Evolutionary conservation across 2,797 vertebrate genomes (phyloP).

Genomic region (Falco biarmicus): DNA sequence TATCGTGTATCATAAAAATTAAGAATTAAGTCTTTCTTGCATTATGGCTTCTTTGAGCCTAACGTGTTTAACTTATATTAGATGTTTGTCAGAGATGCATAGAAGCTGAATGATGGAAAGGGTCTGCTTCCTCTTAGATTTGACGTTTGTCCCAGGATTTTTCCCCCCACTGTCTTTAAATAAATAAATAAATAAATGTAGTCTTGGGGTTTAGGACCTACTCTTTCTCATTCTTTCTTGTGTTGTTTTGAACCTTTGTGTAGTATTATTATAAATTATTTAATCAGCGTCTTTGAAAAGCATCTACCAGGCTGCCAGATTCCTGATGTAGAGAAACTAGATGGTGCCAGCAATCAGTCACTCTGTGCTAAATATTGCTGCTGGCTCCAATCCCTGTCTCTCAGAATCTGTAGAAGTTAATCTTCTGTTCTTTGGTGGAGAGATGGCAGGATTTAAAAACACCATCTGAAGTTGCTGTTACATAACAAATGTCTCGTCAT

Average conservation of each 20-base stretch:
- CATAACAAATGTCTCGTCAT: conserved; percentile 5
- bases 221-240: neutral
- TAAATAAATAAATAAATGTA: too few species aligned
- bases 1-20: neutral
- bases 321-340: conserved; percentile 9
- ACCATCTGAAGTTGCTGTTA: conserved; percentile 24
- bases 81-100: neutral
- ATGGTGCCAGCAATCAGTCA: conserved; percentile 64
- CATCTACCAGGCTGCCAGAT: conserved; percentile 48
- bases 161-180: neutral
- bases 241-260: neutral
- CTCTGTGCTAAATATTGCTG: conserved; percentile 58
- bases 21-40: neutral
- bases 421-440: conserved; percentile 30
- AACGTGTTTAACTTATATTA: neutral
- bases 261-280: conserved; percentile 26
- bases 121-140: neutral
- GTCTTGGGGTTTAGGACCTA: neutral
- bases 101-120: neutral
- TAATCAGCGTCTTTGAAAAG: conserved; percentile 38
- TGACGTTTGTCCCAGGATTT: neutral
- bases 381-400: conserved; percentile 54
- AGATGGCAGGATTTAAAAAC: conserved; percentile 28
- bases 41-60: neutral
- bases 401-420: conserved; percentile 23